Conservation (phyloP, 2,888 invertebrate species). For the Tipula confusa region DNA sequence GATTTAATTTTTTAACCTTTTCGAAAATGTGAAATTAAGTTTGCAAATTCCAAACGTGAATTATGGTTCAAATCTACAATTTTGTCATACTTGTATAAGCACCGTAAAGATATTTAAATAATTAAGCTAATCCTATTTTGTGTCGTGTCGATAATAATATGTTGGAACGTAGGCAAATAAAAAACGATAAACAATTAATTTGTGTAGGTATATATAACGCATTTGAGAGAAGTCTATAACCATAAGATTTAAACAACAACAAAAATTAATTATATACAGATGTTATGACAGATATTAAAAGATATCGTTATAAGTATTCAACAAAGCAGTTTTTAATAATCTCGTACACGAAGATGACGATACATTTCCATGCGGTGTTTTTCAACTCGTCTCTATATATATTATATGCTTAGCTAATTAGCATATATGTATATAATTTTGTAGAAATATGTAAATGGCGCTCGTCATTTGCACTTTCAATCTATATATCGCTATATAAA, state of each 20-base stretch:
- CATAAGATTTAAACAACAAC: background rate
- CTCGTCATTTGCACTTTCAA: constrained; percentile 16
- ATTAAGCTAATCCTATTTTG: background rate
- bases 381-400: background rate
- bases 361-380: background rate
- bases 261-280: background rate
- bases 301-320: background rate
- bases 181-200: background rate
- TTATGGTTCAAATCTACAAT: background rate
- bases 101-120: background rate
- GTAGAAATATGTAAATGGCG: background rate
- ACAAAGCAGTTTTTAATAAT: background rate
- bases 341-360: background rate
- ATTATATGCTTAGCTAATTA: background rate
- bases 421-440: background rate
- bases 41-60: background rate
- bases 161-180: background rate
- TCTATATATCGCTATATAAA: background rate
- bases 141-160: background rate
- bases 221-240: too few relatives aligned
- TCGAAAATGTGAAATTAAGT: background rate
- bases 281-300: constrained; percentile 14
- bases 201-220: background rate
- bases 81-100: too few relatives aligned
- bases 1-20: background rate